phyloP scores from a whole-genome alignment of 2,113 vertebrate species.

The Chascanopsetta lugubris region DNA sequence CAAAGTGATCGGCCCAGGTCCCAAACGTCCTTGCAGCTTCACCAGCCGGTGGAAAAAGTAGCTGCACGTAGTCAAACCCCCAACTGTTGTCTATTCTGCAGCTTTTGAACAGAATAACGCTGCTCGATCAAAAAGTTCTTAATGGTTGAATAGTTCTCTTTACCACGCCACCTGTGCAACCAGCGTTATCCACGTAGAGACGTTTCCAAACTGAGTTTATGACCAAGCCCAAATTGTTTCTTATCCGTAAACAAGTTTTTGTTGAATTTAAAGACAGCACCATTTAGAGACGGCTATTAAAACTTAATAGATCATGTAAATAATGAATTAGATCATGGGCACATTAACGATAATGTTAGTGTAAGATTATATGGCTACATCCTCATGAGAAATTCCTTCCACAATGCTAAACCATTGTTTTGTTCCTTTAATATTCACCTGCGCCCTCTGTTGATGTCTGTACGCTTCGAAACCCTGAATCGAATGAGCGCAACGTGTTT shows the following conservation, averaged over 20 bases:
- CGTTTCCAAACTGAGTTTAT: background rate
- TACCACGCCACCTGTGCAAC: background rate
- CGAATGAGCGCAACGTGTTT: slow-evolving; percentile 36
- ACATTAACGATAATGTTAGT: too few relatives aligned
- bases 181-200: background rate
- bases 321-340: too few relatives aligned
- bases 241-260: too few relatives aligned
- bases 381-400: slow-evolving; percentile 3
- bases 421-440: background rate
- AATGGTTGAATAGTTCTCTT: background rate
- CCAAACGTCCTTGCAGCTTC: background rate
- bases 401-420: background rate
- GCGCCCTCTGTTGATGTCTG: slow-evolving; percentile 4
- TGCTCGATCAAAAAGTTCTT: background rate
- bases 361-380: too few relatives aligned
- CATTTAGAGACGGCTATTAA: too few relatives aligned
- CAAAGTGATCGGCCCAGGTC: background rate
- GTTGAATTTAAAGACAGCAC: too few relatives aligned
- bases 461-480: slow-evolving; percentile 1
- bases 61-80: background rate
- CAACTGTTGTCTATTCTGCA: background rate
- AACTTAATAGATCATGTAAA: too few relatives aligned
- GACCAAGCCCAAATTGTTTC: too few relatives aligned
- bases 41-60: background rate
- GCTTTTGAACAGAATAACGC: background rate